Base-by-base conservation (phyloP, 2,888 invertebrate genomes). In the Beris chalybata region DNA sequence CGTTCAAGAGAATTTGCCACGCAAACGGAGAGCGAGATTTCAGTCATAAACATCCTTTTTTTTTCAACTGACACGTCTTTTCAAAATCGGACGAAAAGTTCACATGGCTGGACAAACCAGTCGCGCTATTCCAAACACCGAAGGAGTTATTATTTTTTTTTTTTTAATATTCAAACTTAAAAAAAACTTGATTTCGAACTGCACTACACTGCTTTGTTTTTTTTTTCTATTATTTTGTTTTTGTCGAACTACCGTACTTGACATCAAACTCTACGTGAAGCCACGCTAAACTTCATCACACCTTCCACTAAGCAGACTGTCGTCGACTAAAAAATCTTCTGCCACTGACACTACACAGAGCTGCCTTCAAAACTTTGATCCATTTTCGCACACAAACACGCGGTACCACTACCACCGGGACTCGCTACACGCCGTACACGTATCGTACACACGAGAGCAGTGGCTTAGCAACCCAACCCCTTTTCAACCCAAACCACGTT, bases 291-390 rank as follows among this genome's bases (percentile, higher is more conserved):
- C 11, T 50, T 11, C 56, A 11, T 32, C 43, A 22, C 61, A 61
- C 61, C 50, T 47, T 29, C 52, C 30, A 44, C 45, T 53, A 76
- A 77, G 75, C 77, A 76, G 77, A 76, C 76, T 77, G 77, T 77
- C 76, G 76, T 77, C 79, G 77, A 79, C 79, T 78, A 77, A 70
- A 79, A 69, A 67, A 67, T 67, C 65, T 58, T 78, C 79, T 79
- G 80, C 78, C 79, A 78, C 79, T 78, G 78, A 79, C 79, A 78
- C 74, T 75, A 63, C 44, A 57, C 67, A 65, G 63, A 66, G 57
- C 69, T 56, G 52, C 56, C 38, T 13, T 32, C 31, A 44, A 61
- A 50, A 52, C 30, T 30, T 22, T 52, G 50, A 59, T 50, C 52
- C 43, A 15, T 15, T 15, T 38, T 61, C 22, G 32, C 50, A 52